phyloP scores from a whole-genome alignment of 2,888 invertebrate genomes.

The Eilema caniola region DNA sequence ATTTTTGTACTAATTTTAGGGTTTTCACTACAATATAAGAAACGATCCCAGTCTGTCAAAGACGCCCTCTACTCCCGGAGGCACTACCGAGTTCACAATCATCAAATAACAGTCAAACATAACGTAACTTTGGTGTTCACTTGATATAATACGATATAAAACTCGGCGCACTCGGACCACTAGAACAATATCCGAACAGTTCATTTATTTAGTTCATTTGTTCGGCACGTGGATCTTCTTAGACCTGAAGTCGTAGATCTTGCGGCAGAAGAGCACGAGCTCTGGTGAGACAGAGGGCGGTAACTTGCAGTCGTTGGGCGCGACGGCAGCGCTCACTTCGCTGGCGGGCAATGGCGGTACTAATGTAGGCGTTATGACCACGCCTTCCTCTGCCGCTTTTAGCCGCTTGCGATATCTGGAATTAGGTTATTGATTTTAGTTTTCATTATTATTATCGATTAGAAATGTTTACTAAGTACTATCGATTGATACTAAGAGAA shows the following conservation, averaged over 20 bases:
- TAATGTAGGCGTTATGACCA: slow-evolving; percentile 90
- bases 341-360: slow-evolving; percentile 90
- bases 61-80: slow-evolving; percentile 22
- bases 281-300: slow-evolving; percentile 90
- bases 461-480: not conserved
- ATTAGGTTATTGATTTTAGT: slow-evolving; percentile 23
- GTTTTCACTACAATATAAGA: slow-evolving; percentile 63
- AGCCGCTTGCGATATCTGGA: slow-evolving; percentile 94
- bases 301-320: slow-evolving; percentile 88
- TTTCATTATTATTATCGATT: not conserved
- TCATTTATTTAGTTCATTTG: slow-evolving; percentile 67
- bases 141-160: slow-evolving; percentile 51
- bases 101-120: slow-evolving; percentile 35
- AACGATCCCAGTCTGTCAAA: slow-evolving; percentile 37
- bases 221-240: slow-evolving; percentile 89
- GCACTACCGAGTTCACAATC: slow-evolving; percentile 4
- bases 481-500: not conserved
- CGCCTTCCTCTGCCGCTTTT: slow-evolving; percentile 92
- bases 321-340: slow-evolving; percentile 82
- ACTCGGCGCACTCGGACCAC: slow-evolving; percentile 47
- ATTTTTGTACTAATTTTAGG: slow-evolving; percentile 79
- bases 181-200: slow-evolving; percentile 50
- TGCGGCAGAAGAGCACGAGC: slow-evolving; percentile 97
- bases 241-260: slow-evolving; percentile 97
- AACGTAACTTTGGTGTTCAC: slow-evolving; percentile 69